phyloP scores from a whole-genome alignment of 2,888 invertebrate genomes.

The Heteromyza rotundicornis region DNA sequence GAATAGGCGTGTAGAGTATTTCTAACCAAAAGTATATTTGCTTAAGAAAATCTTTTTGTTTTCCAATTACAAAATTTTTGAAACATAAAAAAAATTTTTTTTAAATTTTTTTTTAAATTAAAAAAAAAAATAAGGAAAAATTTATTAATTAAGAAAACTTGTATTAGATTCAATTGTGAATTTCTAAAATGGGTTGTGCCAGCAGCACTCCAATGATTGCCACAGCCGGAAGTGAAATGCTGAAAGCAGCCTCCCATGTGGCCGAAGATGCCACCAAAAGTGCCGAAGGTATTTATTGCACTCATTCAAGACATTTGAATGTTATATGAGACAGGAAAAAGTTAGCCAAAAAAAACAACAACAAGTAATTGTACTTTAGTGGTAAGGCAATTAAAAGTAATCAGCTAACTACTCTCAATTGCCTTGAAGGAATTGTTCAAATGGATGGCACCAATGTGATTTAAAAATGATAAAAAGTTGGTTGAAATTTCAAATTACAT shows the following conservation, averaged over 20 bases:
- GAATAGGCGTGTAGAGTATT: slow-evolving; percentile 29
- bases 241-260: slow-evolving; percentile 55
- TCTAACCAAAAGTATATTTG: neutral
- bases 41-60: neutral
- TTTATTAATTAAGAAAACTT: slow-evolving; percentile 1
- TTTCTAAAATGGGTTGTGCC: slow-evolving; percentile 54
- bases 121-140: neutral
- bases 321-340: neutral
- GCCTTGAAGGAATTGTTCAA: no score
- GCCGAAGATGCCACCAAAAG: slow-evolving; percentile 48
- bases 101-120: neutral
- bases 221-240: slow-evolving; percentile 56
- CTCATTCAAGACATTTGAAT: neutral
- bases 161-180: slow-evolving; percentile 25
- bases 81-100: slow-evolving; percentile 6
- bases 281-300: slow-evolving; percentile 50
- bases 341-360: neutral
- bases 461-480: no score
- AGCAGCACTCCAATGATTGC: slow-evolving; percentile 58
- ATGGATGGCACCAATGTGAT: no score
- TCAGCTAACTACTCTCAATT: no score
- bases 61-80: neutral
- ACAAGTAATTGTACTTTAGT: neutral
- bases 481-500: no score
- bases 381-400: no score